phyloP scores from a whole-genome alignment of 2,888 invertebrate genomes.

The Synanthedon formicaeformis region DNA sequence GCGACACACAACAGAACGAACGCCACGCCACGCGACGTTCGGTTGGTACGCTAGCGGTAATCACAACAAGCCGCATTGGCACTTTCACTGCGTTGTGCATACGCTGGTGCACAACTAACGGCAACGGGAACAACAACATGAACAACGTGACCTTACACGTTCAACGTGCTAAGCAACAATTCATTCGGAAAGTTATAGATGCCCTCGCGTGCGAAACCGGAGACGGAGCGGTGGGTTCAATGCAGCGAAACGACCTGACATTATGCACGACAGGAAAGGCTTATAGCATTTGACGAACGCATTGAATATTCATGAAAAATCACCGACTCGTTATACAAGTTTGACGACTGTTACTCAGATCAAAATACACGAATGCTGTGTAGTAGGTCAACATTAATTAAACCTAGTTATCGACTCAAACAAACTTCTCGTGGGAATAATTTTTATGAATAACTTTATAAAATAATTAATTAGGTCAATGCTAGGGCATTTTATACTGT shows the following conservation, averaged over 20 bases:
- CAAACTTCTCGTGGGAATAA: not conserved
- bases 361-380: not conserved
- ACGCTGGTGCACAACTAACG: conserved; percentile 8
- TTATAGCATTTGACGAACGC: conserved; percentile 7
- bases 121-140: conserved; percentile 4
- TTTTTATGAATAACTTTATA: not conserved
- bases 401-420: not conserved
- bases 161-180: conserved; percentile 9
- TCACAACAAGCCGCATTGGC: conserved; percentile 20
- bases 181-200: not conserved
- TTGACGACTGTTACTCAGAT: conserved; percentile 4
- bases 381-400: not conserved
- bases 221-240: conserved; percentile 7
- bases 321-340: conserved; percentile 8
- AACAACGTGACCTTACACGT: conserved; percentile 25
- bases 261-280: conserved; percentile 12
- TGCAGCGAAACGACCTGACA: conserved; percentile 9
- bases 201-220: conserved; percentile 6
- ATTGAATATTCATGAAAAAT: conserved; percentile 16
- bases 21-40: conserved; percentile 10
- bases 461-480: too few species aligned
- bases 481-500: too few species aligned
- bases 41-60: conserved; percentile 14
- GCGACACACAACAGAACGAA: conserved; percentile 16
- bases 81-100: conserved; percentile 49